phyloP scores from a whole-genome alignment of 2,113 vertebrate species.

The Ammospiza nelsoni region DNA sequence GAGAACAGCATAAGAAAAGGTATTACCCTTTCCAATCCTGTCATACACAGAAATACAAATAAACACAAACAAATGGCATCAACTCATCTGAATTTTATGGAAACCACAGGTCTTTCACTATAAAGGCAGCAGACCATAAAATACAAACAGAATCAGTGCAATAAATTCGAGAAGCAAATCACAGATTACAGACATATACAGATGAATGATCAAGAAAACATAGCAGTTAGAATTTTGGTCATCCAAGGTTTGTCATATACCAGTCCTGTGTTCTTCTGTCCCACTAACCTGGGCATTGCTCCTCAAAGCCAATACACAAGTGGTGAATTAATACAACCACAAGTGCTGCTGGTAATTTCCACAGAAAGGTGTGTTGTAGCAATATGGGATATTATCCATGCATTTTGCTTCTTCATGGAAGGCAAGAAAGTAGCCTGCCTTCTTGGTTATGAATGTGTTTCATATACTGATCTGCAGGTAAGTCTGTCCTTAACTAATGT shows the following conservation, averaged over 20 bases:
- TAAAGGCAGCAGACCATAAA: background rate
- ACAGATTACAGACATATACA: background rate
- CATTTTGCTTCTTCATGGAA: background rate
- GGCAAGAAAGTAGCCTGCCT: background rate
- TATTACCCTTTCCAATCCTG: background rate
- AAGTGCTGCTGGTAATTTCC: background rate
- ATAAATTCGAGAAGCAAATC: background rate
- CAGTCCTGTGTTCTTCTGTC: background rate
- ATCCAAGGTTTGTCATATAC: background rate
- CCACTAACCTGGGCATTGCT: rapidly evolving
- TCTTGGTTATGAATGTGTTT: background rate
- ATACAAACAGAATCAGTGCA: background rate
- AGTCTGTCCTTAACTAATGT: too few relatives aligned
- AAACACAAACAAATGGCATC: background rate
- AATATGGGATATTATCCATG: background rate
- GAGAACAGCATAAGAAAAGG: background rate
- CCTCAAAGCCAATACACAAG: background rate
- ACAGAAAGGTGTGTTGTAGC: background rate
- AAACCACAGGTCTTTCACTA: background rate
- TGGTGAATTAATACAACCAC: background rate
- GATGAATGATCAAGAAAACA: background rate
- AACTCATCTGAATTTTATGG: background rate
- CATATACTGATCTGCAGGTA: constrained; percentile 68
- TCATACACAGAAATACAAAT: background rate
- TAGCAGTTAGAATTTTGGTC: background rate